These are phyloP conservation scores for Zaprionus bogoriensis DNA, from an alignment of 2,888 invertebrate genomes.

Conservation along the genomic window DNA sequence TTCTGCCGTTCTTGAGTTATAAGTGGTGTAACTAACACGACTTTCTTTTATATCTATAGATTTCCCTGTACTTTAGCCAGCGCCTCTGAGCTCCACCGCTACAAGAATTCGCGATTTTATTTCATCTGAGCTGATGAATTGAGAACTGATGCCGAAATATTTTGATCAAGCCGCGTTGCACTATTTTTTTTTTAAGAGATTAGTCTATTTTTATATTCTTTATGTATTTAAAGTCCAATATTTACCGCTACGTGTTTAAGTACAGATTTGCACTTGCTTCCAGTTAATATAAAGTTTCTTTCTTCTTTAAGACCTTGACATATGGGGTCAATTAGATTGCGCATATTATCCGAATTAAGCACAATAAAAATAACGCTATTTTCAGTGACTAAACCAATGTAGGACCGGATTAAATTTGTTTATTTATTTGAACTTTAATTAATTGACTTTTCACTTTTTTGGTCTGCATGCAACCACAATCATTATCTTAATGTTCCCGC, in stretches of 20 bases:
- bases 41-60: no score
- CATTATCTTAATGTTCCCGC: background rate
- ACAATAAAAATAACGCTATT: constrained; percentile 13
- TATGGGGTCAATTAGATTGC: constrained; percentile 23
- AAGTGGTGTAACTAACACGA: no score
- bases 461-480: background rate
- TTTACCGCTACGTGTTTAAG: background rate
- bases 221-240: constrained; percentile 9
- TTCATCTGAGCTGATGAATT: constrained; percentile 11
- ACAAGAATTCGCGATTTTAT: constrained; percentile 10
- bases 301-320: constrained; percentile 15
- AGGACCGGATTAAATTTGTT: background rate
- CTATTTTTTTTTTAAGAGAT: constrained; percentile 21
- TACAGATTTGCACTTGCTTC: constrained; percentile 1
- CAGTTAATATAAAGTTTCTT: constrained; percentile 5
- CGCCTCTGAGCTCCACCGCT: constrained; percentile 9
- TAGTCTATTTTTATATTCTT: constrained; percentile 14
- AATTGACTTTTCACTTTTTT: background rate
- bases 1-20: no score
- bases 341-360: constrained; percentile 13
- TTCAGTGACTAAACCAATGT: background rate
- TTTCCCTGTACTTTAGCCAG: constrained; percentile 2
- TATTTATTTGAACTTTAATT: background rate
- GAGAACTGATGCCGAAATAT: constrained; percentile 16
- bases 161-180: constrained; percentile 16